Conservation (phyloP, 2,888 invertebrate species). For the Calliopum simillimum region DNA sequence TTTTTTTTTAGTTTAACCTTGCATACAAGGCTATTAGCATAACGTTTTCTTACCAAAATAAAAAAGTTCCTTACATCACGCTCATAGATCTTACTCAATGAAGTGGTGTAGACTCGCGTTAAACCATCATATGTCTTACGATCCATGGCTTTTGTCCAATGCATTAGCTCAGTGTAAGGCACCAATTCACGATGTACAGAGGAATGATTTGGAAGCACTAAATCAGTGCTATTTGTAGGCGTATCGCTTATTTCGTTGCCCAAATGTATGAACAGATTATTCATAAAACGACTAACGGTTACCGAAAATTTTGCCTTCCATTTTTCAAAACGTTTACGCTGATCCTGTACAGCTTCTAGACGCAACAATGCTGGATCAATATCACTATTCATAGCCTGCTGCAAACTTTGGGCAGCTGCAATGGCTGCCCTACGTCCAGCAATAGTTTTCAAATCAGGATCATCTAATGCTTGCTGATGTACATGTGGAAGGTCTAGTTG, state of each 20-base stretch:
- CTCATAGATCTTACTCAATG: conserved; percentile 89
- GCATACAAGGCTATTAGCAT: too few relatives aligned
- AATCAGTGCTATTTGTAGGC: conserved; percentile 65
- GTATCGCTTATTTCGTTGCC: conserved; percentile 80
- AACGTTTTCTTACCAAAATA: conserved; percentile 51
- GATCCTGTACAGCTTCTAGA: conserved; percentile 84
- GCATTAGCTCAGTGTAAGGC: conserved; percentile 91
- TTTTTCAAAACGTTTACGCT: conserved; percentile 81
- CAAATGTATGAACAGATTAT: conserved; percentile 94
- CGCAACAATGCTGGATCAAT: conserved; percentile 74
- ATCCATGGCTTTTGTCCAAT: conserved; percentile 91
- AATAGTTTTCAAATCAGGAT: conserved; percentile 78
- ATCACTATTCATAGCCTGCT: conserved; percentile 79
- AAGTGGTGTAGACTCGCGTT: conserved; percentile 83
- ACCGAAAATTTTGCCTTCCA: conserved; percentile 84
- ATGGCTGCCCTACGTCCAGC: conserved; percentile 74
- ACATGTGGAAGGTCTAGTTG: conserved; percentile 78
- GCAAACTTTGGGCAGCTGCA: conserved; percentile 78
- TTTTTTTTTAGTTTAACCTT: too few relatives aligned
- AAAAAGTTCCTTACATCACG: conserved; percentile 75
- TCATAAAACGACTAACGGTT: conserved; percentile 88
- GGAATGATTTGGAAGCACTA: conserved; percentile 81
- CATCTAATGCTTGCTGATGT: conserved; percentile 76
- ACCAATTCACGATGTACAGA: conserved; percentile 87
- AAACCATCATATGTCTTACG: conserved; percentile 84